Evolutionary conservation across 2,797 vertebrate genomes (phyloP).

Genomic region (Margarornis squamiger): DNA sequence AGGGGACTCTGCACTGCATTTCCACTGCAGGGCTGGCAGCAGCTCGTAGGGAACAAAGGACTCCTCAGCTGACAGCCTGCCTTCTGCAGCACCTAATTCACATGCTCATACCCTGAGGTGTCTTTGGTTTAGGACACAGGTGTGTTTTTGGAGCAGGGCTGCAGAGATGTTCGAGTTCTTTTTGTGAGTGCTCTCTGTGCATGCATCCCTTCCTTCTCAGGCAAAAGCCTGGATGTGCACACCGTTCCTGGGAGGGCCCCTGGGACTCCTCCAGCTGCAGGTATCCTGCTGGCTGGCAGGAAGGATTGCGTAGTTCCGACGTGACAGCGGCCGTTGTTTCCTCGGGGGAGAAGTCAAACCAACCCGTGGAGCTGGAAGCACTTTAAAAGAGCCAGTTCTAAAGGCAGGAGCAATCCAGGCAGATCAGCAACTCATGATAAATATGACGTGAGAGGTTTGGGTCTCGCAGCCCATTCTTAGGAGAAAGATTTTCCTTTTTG

Average conservation of each 20-base stretch:
- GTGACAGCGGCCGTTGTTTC: not conserved
- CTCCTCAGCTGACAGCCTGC: not conserved
- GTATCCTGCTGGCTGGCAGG: constrained; percentile 34
- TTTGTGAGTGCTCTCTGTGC: not conserved
- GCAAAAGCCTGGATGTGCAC: not conserved
- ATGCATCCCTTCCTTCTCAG: not conserved
- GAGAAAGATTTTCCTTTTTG: not conserved
- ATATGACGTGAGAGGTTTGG: not conserved
- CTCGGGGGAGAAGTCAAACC: constrained; percentile 18
- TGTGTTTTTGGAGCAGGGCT: not conserved
- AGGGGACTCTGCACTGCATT: not conserved
- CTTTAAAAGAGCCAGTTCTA: constrained; percentile 4
- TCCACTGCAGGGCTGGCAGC: not conserved
- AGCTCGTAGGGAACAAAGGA: not conserved
- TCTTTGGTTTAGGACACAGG: not conserved
- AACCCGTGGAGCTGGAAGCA: constrained; percentile 33
- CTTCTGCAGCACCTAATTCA: not conserved
- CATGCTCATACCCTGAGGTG: not conserved
- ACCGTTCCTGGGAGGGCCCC: not conserved
- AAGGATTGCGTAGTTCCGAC: not conserved
- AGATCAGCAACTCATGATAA: constrained; percentile 5
- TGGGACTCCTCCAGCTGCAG: not conserved
- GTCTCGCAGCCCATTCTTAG: not conserved
- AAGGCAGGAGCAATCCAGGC: not conserved
- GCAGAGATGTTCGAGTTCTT: not conserved